phyloP scores from a whole-genome alignment of 2,113 vertebrate species.

The Echinops telfairi region DNA sequence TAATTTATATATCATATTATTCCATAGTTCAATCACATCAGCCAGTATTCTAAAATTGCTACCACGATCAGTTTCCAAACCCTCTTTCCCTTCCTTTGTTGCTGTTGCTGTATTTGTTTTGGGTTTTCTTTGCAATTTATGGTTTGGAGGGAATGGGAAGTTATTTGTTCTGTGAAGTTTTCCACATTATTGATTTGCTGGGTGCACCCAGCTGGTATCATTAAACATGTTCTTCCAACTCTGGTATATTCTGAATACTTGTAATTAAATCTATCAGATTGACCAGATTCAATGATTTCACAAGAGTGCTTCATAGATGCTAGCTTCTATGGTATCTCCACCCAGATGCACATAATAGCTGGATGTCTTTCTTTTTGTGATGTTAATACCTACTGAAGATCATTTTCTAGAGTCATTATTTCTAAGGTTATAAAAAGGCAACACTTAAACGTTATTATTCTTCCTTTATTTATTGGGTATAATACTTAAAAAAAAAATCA shows the following conservation, averaged over 20 bases:
- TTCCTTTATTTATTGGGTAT: too few species aligned
- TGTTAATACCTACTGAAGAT: neutral
- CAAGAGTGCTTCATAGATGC: neutral
- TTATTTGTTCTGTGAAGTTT: too few species aligned
- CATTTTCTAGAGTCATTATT: neutral
- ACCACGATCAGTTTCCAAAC: too few species aligned
- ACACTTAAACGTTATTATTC: neutral
- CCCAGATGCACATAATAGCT: neutral
- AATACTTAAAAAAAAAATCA: too few species aligned
- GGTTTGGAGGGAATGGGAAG: too few species aligned
- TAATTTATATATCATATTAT: too few species aligned
- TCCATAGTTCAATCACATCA: too few species aligned
- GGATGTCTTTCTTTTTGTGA: neutral
- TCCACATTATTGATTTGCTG: too few species aligned
- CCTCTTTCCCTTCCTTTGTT: too few species aligned
- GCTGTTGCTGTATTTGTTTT: too few species aligned
- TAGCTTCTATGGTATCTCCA: neutral
- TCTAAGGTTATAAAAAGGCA: neutral
- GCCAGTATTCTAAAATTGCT: too few species aligned
- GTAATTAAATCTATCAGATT: neutral
- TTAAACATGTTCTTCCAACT: neutral
- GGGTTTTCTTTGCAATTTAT: too few species aligned
- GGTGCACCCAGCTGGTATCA: neutral
- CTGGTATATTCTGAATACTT: neutral
- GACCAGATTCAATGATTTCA: neutral